phyloP scores from a whole-genome alignment of 2,888 invertebrate species.

The Phrixothrix hirtus region DNA sequence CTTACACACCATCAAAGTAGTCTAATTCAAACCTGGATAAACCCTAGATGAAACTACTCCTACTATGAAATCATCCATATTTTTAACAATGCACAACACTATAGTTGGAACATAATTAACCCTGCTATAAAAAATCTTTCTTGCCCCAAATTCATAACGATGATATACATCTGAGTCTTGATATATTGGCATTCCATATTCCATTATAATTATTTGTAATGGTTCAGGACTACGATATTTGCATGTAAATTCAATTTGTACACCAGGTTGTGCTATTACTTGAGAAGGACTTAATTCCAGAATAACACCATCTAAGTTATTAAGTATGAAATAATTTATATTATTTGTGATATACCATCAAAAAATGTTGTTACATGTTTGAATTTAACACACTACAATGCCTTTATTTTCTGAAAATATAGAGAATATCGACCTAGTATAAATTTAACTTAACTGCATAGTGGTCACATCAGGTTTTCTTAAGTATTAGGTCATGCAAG shows the following conservation, averaged over 20 bases:
- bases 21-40: conserved; percentile 47
- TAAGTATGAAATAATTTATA: conserved; percentile 6
- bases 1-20: neutral
- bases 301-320: conserved; percentile 16
- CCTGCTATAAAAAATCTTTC: conserved; percentile 47
- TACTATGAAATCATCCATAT: conserved; percentile 43
- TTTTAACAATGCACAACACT: conserved; percentile 49
- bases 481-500: too few relatives aligned
- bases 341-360: too few relatives aligned
- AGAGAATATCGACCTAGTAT: too few relatives aligned
- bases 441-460: too few relatives aligned
- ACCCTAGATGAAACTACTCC: conserved; percentile 50
- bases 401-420: too few relatives aligned
- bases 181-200: conserved; percentile 35
- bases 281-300: conserved; percentile 51
- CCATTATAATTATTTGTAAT: conserved; percentile 52
- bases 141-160: conserved; percentile 25
- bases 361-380: too few relatives aligned
- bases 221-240: conserved; percentile 54
- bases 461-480: too few relatives aligned
- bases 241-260: conserved; percentile 57
- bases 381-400: too few relatives aligned
- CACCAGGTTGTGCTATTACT: conserved; percentile 52
- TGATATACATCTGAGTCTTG: conserved; percentile 17
- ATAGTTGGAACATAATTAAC: conserved; percentile 39